Base-by-base conservation (phyloP, 2,888 invertebrate species). In the Apeira syringaria region DNA sequence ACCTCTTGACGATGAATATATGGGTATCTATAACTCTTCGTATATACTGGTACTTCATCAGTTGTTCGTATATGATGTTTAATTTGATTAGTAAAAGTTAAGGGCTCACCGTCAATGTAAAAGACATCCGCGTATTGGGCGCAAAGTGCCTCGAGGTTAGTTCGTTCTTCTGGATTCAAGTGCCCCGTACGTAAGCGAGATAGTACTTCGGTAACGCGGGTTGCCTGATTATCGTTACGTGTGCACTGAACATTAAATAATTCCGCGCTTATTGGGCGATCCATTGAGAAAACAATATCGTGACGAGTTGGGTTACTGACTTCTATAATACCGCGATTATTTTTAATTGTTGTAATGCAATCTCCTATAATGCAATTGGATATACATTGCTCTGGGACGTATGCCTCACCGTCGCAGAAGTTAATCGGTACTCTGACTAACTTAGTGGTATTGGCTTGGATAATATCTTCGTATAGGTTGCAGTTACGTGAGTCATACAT, bases 141-240 rank as follows among this genome's bases (percentile, higher is more conserved):
- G 30, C 53, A 56, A 4, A 58, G 35, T 0, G 38, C 6, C 12
- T 41, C 34, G 36, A 61, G 45, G 18, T 68, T 61, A 28, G 37
- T 40, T 1, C 47, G 47, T 51, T 64, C 64, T 18, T 68, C 65
- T 0, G 31, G 20, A 12, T 66, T 64, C 7, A 67, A 24, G 44
- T 67, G 66, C 3, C 61, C 53, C 0, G 61, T 66, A 3, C 66
- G 57, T 3, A 68, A 31, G 0, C 59, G 56, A 7, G 60, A 52
- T 6, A 57, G 2, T 4, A 57, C 54, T 6, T 57, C 45, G 4
- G 49, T 12, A 0, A 26, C 47, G 10, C 61, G 59, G 0, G 41
- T 7, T 0, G 25, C 2, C 4, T 18, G 6, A 7, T 22, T 27
- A 17, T 52, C n/a, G 13, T 37, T 50, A 15, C 30, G 60, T 53